Evolutionary conservation across 2,797 vertebrate genomes (phyloP).

Genomic region (Artibeus jamaicensis): DNA sequence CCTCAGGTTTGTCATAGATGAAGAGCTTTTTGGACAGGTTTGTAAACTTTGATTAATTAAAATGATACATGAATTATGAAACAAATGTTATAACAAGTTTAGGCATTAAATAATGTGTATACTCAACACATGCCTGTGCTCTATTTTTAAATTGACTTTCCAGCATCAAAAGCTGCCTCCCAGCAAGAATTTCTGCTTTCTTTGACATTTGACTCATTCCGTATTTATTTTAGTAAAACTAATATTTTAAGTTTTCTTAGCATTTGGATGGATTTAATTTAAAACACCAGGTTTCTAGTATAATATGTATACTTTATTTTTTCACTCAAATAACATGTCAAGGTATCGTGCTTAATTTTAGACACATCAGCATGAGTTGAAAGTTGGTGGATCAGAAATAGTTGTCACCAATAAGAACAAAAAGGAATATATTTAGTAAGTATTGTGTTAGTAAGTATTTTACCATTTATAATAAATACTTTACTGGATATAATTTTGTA

Average conservation of each 20-base stretch:
- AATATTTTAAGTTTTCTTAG: constrained; percentile 54
- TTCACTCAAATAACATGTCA: constrained; percentile 38
- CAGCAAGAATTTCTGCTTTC: neutral
- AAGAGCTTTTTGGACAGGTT: constrained; percentile 98
- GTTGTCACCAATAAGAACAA: constrained; percentile 95
- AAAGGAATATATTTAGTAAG: constrained; percentile 98
- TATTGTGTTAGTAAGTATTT: constrained; percentile 42
- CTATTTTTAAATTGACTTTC: constrained; percentile 9
- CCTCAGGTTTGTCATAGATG: constrained; percentile 94
- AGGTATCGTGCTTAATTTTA: constrained; percentile 77
- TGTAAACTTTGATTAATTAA: constrained; percentile 52
- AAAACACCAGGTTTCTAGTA: constrained; percentile 39
- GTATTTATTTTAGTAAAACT: constrained; percentile 48
- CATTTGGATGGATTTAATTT: constrained; percentile 57
- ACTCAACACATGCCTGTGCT: neutral
- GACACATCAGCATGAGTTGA: constrained; percentile 97
- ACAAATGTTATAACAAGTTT: neutral
- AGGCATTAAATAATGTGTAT: neutral
- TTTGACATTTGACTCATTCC: constrained; percentile 24
- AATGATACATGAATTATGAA: neutral
- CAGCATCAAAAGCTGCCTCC: neutral
- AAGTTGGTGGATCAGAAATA: constrained; percentile 91
- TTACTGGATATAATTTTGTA: neutral
- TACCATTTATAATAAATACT: neutral
- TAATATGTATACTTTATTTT: neutral